Evolutionary conservation across 92 coral and sea anemone genomes (phyloP), one percentile per base, ranked within the genome.

Genomic region (Montipora capitata): DNA sequence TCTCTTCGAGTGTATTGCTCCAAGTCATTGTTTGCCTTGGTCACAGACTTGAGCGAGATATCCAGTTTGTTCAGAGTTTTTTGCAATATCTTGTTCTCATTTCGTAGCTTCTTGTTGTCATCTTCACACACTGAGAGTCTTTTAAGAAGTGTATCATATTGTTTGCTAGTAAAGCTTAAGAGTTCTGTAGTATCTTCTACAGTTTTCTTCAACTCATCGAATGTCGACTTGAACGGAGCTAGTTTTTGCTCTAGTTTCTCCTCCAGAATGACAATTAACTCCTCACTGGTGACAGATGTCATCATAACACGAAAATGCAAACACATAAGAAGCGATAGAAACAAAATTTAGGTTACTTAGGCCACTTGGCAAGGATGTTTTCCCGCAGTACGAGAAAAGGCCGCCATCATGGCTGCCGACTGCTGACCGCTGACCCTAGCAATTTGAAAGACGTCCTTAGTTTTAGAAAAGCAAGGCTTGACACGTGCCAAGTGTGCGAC

Each of bases 1-100:
- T 84, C 88, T 58, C 88, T 73, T 54, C 82, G 84, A 74, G 88
- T 74, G 51, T 72, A 83, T 59, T 83, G 81, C 52, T 74, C 77
- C 41, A 72, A 40, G 62, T 83, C 80, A 44, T 71, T 83, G 62
- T 72, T 69, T 68, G 75, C 77, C 77, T 82, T 70, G 78, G 44
- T 11, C 20, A 77, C 40, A 41, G 66, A 58, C 66, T 20, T 40
- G 64, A 77, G 20, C 39, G 70, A 77, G 10, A 41, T 58, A 11
- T 77, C 68, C 66, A 77, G 40, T 13, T 35, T 77, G 10, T 35
- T 10, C 39, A 77, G 58, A 49, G 82, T 27, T 27, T 27, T 27
- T 27, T 27, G 35, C 35, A 27, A 27, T 27, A 1, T 27, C 1
- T 27, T 27, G 35, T 27, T 27, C 35, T 27, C 51, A 13, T 4